Conservation (phyloP, 2,797 vertebrate genomes). For the Astyanax mexicanus region DNA sequence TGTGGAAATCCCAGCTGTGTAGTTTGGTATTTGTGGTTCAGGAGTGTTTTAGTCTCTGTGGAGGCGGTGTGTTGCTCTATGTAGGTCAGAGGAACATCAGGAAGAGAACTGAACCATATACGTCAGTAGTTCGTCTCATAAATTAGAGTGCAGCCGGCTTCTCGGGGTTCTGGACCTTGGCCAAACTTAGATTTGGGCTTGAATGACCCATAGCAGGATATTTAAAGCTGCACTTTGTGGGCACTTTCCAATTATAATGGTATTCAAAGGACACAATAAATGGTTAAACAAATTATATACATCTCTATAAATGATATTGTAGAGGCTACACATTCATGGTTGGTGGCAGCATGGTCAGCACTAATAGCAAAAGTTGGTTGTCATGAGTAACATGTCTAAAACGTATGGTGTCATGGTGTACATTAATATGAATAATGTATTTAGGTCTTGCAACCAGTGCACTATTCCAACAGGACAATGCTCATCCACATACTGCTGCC, state of each 20-base stretch:
- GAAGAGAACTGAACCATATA: slow-evolving; percentile 41
- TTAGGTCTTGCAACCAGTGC: no score
- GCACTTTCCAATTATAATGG: neutral
- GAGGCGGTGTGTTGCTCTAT: slow-evolving; percentile 44
- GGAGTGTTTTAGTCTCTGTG: slow-evolving; percentile 35
- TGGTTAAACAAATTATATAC: no score
- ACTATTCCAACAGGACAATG: no score
- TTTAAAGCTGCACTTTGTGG: neutral
- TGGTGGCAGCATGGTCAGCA: no score
- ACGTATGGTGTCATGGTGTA: no score
- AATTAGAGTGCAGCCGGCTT: slow-evolving; percentile 7
- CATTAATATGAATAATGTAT: no score
- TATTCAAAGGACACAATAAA: no score
- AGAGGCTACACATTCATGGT: no score
- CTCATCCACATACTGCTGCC: no score
- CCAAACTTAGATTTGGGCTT: neutral
- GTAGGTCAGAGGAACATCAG: slow-evolving; percentile 49
- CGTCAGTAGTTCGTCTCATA: slow-evolving; percentile 40
- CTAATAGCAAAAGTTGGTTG: no score
- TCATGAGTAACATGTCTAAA: no score
- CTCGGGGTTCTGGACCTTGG: neutral
- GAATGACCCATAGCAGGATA: neutral
- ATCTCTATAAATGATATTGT: no score
- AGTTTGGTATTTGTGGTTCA: slow-evolving; percentile 37
- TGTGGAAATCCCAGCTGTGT: slow-evolving; percentile 32